Conservation (phyloP, 2,113 vertebrate genomes). For the Anhinga anhinga region DNA sequence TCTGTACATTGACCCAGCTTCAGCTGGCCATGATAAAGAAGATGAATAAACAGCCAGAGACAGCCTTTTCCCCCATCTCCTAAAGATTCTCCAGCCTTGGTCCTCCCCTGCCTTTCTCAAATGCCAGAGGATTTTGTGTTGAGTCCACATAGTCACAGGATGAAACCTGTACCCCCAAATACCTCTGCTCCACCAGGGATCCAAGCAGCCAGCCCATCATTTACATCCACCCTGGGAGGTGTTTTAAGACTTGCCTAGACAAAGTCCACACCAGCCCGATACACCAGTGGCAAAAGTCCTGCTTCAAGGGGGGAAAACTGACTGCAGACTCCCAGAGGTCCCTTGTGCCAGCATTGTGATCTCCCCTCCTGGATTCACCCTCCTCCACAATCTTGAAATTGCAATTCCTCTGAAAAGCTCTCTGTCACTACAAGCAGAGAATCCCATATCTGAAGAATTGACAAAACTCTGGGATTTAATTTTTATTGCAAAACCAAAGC, state of each 20-base stretch:
- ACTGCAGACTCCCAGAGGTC: not conserved
- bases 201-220: not conserved
- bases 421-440: not conserved
- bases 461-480: not conserved
- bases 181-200: not conserved
- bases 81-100: not conserved
- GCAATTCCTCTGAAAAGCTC: not conserved
- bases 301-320: not conserved
- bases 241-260: not conserved
- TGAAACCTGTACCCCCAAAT: not conserved
- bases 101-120: not conserved
- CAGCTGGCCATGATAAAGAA: not conserved
- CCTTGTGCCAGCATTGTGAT: not conserved
- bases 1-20: not conserved
- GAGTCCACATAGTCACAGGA: not conserved
- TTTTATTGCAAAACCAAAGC: not conserved
- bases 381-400: not conserved
- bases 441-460: not conserved
- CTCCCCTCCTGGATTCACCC: not conserved
- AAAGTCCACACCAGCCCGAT: not conserved
- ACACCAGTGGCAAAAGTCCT: not conserved
- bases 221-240: not conserved
- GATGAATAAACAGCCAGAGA: not conserved
- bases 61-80: not conserved
- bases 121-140: not conserved